Percentiles rank a stretch among this genome's conserved stretches.
Conservation (phyloP, 2,888 invertebrate genomes). For the Linnaemya tessellans region DNA sequence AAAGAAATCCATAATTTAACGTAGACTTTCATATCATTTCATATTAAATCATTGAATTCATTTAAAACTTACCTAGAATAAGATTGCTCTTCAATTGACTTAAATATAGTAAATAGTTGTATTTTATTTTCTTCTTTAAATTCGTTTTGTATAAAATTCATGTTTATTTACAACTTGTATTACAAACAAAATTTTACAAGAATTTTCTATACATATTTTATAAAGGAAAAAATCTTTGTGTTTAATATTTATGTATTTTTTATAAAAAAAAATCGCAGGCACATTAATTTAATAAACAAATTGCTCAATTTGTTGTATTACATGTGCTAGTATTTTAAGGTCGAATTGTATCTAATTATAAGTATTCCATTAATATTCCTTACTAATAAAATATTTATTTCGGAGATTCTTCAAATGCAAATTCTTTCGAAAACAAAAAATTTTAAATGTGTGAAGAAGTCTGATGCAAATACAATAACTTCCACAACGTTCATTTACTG, state of each 20-base stretch:
- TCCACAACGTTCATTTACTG: no score
- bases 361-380: slow-evolving; percentile 58
- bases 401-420: neutral
- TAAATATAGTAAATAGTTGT: slow-evolving; percentile 20
- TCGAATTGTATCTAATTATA: slow-evolving; percentile 9
- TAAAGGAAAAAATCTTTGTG: slow-evolving; percentile 3
- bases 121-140: slow-evolving; percentile 17
- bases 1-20: slow-evolving; percentile 8
- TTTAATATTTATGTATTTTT: neutral
- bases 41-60: slow-evolving; percentile 41
- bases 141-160: slow-evolving; percentile 23
- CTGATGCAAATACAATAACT: no score
- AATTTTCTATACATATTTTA: slow-evolving; percentile 13
- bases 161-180: slow-evolving; percentile 37
- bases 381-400: slow-evolving; percentile 4
- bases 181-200: slow-evolving; percentile 7
- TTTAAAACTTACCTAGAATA: slow-evolving; percentile 16
- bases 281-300: slow-evolving; percentile 43
- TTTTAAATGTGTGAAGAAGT: no score
- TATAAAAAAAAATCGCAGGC: slow-evolving; percentile 13
- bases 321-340: slow-evolving; percentile 52
- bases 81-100: slow-evolving; percentile 42
- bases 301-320: slow-evolving; percentile 54
- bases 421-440: neutral
- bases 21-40: slow-evolving; percentile 13